phyloP scores from a whole-genome alignment of 1,140 invertebrate species.

The Cryptotermes secundus region DNA sequence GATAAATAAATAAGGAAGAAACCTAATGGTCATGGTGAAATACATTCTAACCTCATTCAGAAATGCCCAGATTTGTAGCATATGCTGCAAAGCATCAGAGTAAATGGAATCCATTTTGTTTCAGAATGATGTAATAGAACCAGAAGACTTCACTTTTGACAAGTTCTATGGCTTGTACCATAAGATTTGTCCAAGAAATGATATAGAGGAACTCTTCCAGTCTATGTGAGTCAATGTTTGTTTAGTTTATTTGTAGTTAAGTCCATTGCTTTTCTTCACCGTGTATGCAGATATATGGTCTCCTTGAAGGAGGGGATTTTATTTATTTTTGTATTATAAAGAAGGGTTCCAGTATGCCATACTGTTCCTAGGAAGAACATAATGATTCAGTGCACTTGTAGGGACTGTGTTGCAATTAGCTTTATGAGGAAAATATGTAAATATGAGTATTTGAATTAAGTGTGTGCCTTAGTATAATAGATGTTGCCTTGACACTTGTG shows the following conservation, averaged over 20 bases:
- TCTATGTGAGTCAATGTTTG: constrained; percentile 78
- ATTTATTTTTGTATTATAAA: background rate
- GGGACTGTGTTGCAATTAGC: no score
- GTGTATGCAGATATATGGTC: background rate
- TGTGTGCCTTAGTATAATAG: background rate
- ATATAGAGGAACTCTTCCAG: constrained; percentile 97
- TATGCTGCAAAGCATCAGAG: no score
- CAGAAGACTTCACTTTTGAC: constrained; percentile 94
- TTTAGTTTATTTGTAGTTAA: background rate
- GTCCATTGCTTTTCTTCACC: background rate
- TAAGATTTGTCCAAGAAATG: constrained; percentile 98
- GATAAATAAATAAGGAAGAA: no score
- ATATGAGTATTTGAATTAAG: no score
- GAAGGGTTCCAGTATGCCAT: background rate
- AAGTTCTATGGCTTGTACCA: constrained; percentile 98
- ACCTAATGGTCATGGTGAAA: no score
- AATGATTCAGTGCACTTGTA: no score
- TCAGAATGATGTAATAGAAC: constrained; percentile 91
- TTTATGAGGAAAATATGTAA: no score
- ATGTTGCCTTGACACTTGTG: background rate
- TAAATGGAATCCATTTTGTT: constrained; percentile 27
- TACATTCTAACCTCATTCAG: no score
- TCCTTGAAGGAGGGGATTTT: background rate
- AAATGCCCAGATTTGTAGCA: no score
- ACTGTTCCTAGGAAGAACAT: no score